Base-by-base conservation (phyloP, 2,113 vertebrate species). In the Fulmarus glacialis region DNA sequence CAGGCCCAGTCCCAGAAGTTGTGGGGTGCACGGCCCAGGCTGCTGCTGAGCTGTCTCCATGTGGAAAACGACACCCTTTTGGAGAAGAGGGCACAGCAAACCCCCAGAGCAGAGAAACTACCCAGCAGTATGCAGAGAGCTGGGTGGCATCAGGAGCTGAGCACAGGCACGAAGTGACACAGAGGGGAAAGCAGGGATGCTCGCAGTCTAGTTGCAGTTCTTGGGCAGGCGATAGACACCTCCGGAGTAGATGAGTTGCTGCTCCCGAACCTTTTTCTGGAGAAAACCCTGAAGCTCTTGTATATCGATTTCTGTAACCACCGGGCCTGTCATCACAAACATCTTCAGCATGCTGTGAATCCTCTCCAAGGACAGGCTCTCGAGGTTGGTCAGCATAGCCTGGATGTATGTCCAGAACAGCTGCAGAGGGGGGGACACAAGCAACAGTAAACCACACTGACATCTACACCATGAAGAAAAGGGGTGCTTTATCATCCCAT, bases 381-480 rank as follows among this genome's bases (percentile, higher is more conserved):
- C 99, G 85, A 99, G 98, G 98, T 99, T 99, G 89, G 99, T 99
- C 97, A 99, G 98, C 99, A 99, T 99, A 47, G 99, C 99, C 96
- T 99, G 99, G 97, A 99, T 99, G 96, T 99, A 99, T 0, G 99
- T 99, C 99, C 99, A 99, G 98, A 99, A 99, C 23, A 99, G 97
- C 99, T 99, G 98, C 26, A 72, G 60, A 34, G 60, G 16, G 24
- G 73, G 6, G 22, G n/a, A 75, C 0, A 3, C 18, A 14, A 45
- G 34, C 11, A 36, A 24, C 48, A 53, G 29, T 45, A 29, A 94
- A n/a, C 16, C 75, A 30, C 67, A 36, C 8, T 7, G 63, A 16
- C 34, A 42, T 3, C 30, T 5, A 8, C 1, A 64, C 60, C 40
- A 23, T 0, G 6, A 32, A 68, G 62, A 52, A 71, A 60, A 77